Evolutionary conservation across 1,140 invertebrate genomes (phyloP), one percentile per base, ranked within the genome.

Genomic region (Samia ricini): DNA sequence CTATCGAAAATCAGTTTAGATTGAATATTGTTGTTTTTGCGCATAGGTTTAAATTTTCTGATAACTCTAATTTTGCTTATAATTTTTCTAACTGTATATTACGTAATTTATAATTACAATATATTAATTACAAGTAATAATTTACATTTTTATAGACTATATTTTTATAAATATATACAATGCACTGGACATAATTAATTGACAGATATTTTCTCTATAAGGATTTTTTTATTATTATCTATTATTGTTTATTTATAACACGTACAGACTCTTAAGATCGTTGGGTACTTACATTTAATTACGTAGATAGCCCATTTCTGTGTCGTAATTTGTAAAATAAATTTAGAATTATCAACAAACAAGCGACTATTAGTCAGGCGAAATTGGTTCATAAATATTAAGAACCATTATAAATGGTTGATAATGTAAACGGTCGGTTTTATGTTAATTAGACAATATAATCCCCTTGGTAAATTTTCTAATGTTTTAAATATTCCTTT

Each of bases 301-400:
- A 59, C 48, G 61, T 59, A 22, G 22, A 58, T 58, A 59, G 57
- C 36, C 57, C 22, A 42, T 58, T 63, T 63, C 60, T 23, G 33
- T 8, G 24, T 20, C 18, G 61, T 63, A 66, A 72, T 64, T 67
- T 61, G 51, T 7, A 50, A 51, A 63, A 67, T 73, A 68, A 71
- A 76, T 76, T 72, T 63, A 70, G 72, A 62, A 70, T 66, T 70
- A 73, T 69, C 56, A 68, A 63, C 68, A 65, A 63, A 60, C 64
- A 71, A 71, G 64, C 55, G 23, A 54, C 64, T 66, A 66, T 68
- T 76, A 73, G 49, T 66, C 61, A 65, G 59, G 69, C 60, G 58
- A 70, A 76, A 76, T 72, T 74, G 67, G 66, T 68, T 74, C 69
- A 71, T 74, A 74, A 76, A 74, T 71, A 76, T 76, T 69, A 66